These are phyloP conservation scores for Glomeris marginata DNA, from an alignment of 2,888 invertebrate genomes.

Conservation along the genomic window DNA sequence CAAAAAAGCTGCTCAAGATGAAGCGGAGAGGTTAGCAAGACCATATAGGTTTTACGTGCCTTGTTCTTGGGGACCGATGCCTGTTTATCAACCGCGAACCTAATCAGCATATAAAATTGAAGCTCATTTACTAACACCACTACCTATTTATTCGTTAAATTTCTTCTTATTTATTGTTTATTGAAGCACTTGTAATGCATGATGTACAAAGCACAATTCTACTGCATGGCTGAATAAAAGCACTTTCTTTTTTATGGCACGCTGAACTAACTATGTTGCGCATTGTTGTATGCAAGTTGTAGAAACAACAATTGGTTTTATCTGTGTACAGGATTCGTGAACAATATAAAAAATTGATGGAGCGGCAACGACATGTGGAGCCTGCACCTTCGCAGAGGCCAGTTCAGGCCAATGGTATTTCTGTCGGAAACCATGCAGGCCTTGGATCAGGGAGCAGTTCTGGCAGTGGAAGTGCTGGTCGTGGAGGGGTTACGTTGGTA, in stretches of 20 bases:
- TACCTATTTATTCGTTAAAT: no score
- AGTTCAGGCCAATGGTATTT: conserved; percentile 15
- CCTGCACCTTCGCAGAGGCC: conserved; percentile 30
- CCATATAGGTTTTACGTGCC: no score
- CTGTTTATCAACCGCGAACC: no score
- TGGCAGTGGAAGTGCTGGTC: no score
- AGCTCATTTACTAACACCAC: no score
- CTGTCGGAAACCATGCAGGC: conserved; percentile 23
- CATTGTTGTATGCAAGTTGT: not conserved
- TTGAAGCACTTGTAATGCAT: no score
- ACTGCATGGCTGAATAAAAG: no score
- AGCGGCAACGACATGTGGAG: conserved; percentile 17
- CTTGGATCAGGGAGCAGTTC: conserved; percentile 18
- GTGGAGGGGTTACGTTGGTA: not conserved
- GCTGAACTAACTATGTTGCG: not conserved
- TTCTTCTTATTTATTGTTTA: no score
- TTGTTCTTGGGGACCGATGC: no score
- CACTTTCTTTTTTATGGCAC: no score
- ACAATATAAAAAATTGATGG: conserved; percentile 31
- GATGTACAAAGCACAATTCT: no score
- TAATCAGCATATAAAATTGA: no score
- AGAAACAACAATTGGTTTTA: not conserved
- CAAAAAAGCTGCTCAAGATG: conserved; percentile 19
- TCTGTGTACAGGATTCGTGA: conserved; percentile 30
- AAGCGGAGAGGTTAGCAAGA: conserved; percentile 22